phyloP scores from a whole-genome alignment of 2,888 invertebrate species.

The Dryocosmus kuriphilus region DNA sequence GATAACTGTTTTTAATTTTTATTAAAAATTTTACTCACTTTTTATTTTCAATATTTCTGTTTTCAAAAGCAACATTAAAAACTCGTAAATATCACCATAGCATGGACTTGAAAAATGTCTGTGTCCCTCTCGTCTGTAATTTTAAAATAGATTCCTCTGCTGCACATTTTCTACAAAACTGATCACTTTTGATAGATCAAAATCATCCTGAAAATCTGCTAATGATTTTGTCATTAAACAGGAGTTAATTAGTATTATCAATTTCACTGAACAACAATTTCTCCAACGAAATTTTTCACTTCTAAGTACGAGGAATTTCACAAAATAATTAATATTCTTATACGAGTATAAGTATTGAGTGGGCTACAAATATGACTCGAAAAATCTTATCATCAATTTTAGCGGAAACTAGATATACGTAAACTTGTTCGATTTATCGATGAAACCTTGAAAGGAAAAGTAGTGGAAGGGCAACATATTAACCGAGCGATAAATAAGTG shows the following conservation, averaged over 20 bases:
- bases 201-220: neutral
- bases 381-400: too few species aligned
- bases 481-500: too few species aligned
- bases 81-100: neutral
- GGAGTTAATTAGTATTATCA: neutral
- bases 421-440: too few species aligned
- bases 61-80: neutral
- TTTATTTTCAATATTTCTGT: neutral
- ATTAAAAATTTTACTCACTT: neutral
- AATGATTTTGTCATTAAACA: neutral
- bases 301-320: too few species aligned
- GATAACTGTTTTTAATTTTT: too few species aligned
- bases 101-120: slow-evolving; percentile 17
- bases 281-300: neutral
- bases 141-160: neutral
- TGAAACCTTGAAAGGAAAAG: too few species aligned
- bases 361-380: too few species aligned
- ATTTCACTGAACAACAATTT: neutral
- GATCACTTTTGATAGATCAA: neutral
- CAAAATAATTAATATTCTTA: too few species aligned
- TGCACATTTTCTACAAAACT: neutral
- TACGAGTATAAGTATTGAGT: too few species aligned
- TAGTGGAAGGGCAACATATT: too few species aligned
- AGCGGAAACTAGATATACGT: too few species aligned
- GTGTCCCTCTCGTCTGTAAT: neutral